phyloP scores from a whole-genome alignment of 1,140 invertebrate species.

The Anthonomus grandis region DNA sequence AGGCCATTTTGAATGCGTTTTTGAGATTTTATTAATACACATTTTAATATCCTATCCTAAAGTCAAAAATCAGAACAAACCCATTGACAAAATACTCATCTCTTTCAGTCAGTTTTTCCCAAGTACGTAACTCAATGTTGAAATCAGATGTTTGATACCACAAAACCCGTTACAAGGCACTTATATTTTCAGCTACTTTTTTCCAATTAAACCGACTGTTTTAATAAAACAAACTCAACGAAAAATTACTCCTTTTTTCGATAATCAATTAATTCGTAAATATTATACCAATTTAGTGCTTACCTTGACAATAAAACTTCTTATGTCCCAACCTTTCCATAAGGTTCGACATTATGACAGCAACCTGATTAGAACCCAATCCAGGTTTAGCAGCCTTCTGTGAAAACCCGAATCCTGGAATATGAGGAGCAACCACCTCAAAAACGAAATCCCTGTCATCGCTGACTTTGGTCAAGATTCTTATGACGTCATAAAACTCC shows the following conservation, averaged over 20 bases:
- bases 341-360: slow-evolving; percentile 73
- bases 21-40: no score
- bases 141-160: no score
- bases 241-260: slow-evolving; percentile 74
- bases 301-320: slow-evolving; percentile 77
- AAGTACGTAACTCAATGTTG: no score
- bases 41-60: no score
- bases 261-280: no score
- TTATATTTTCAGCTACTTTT: no score
- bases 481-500: slow-evolving; percentile 82
- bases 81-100: no score
- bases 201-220: no score
- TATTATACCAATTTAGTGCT: slow-evolving; percentile 68
- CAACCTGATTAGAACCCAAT: slow-evolving; percentile 60
- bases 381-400: slow-evolving; percentile 63
- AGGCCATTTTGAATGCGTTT: no score
- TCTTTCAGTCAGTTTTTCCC: no score
- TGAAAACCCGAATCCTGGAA: slow-evolving; percentile 79
- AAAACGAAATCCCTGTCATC: slow-evolving; percentile 64
- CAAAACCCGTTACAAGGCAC: no score
- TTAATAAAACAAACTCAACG: slow-evolving; percentile 58
- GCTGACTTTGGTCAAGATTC: slow-evolving; percentile 58
- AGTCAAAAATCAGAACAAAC: no score
- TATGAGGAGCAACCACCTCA: slow-evolving; percentile 72
- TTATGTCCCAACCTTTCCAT: slow-evolving; percentile 75